Percentiles rank a stretch among this genome's conserved stretches.
Evolutionary conservation across 2,888 invertebrate species (phyloP).

Genomic region (Drosophila siamana): DNA sequence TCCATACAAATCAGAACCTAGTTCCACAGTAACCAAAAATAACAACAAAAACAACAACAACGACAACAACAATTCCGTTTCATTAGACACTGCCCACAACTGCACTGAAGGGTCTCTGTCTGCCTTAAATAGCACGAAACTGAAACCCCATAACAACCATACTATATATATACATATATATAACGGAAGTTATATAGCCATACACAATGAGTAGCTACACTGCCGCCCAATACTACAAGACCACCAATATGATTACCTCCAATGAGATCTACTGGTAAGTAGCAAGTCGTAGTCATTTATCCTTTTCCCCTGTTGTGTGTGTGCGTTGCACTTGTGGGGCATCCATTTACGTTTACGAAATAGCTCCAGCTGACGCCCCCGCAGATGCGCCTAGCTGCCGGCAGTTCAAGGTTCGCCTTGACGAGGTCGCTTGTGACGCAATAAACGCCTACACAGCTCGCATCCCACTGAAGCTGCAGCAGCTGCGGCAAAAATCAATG

Average conservation of each 20-base stretch:
- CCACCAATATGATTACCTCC: constrained; percentile 83
- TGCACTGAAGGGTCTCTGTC: constrained; percentile 52
- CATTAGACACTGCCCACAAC: constrained; percentile 61
- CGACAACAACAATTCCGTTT: constrained; percentile 67
- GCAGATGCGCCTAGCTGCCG: constrained; percentile 22
- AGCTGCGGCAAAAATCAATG: constrained; percentile 48
- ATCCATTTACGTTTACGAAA: constrained; percentile 27
- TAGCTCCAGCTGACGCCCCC: constrained; percentile 1
- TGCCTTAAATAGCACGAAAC: constrained; percentile 64
- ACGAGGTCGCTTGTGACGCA: constrained; percentile 63
- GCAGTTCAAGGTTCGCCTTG: constrained; percentile 57
- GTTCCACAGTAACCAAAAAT: constrained; percentile 58
- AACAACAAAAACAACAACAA: constrained; percentile 30
- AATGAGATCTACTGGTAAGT: constrained; percentile 84
- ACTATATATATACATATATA: constrained; percentile 18
- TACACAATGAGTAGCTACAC: constrained; percentile 77
- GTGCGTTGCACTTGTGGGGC: constrained; percentile 52
- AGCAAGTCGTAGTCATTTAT: constrained; percentile 18
- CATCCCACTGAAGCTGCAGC: constrained; percentile 49
- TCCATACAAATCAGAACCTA: constrained; percentile 68
- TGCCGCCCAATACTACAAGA: constrained; percentile 76
- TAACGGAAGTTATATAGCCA: constrained; percentile 12
- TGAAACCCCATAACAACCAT: constrained; percentile 13
- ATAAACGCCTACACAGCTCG: constrained; percentile 44
- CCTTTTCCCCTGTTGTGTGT: constrained; percentile 13